Conservation (phyloP, 2,113 vertebrate genomes). For the Hydrochoerus hydrochaeris region DNA sequence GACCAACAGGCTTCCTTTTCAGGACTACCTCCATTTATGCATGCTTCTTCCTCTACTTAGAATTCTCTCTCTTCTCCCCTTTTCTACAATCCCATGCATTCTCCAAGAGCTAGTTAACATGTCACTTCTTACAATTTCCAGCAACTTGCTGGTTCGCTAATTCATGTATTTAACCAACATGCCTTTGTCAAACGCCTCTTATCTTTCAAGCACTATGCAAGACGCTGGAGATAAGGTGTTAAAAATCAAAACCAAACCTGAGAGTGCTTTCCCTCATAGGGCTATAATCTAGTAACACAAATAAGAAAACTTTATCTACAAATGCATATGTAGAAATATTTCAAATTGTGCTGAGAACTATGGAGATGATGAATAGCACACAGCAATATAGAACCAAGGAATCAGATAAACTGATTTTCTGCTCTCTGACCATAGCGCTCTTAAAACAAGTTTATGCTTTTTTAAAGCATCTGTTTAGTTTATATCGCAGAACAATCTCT, state of each 20-base stretch:
- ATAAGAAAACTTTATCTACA: not conserved
- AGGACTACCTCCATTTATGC: no score
- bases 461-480: not conserved
- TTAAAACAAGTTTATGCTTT: not conserved
- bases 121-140: not conserved
- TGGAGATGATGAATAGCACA: not conserved
- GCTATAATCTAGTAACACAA: not conserved
- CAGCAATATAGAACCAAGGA: not conserved
- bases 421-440: not conserved
- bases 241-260: not conserved
- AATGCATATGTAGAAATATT: not conserved
- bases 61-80: not conserved
- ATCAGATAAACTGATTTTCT: not conserved
- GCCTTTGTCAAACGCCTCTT: not conserved
- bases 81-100: not conserved
- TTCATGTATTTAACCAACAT: not conserved
- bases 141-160: not conserved
- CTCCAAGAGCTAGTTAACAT: not conserved
- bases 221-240: not conserved
- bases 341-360: not conserved
- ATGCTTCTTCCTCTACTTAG: not conserved
- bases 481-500: not conserved
- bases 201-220: accelerated
- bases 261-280: not conserved
- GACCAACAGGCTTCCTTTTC: not conserved